These are phyloP conservation scores for Hemibagrus guttatus DNA, from an alignment of 2,797 vertebrate genomes.

Conservation along the genomic window DNA sequence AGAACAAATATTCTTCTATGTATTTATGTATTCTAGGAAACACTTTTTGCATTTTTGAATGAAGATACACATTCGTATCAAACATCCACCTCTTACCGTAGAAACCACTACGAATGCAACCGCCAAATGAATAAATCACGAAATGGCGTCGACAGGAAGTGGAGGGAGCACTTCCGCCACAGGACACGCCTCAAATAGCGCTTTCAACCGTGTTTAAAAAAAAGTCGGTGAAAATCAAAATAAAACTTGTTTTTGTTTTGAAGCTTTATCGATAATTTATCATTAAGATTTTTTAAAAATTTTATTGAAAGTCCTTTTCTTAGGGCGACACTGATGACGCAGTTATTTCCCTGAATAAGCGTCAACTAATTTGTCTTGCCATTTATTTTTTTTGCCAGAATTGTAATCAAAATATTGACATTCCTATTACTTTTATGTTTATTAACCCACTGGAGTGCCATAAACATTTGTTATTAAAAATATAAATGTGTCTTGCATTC, in stretches of 20 bases:
- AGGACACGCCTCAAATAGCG: neutral
- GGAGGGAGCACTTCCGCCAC: constrained; percentile 22
- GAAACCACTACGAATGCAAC: constrained; percentile 29
- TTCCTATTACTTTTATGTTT: neutral
- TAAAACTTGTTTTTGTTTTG: no score
- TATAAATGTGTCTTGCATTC: neutral
- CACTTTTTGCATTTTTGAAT: neutral
- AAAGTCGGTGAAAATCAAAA: neutral
- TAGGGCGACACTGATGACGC: neutral
- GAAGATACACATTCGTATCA: neutral
- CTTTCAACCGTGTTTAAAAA: neutral
- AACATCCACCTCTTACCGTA: constrained; percentile 45
- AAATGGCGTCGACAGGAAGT: constrained; percentile 54
- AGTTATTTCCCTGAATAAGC: neutral
- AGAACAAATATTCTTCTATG: neutral
- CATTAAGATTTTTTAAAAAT: no score
- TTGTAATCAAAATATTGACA: no score
- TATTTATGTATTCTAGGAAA: neutral
- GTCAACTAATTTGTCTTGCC: neutral
- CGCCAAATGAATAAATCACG: constrained; percentile 49
- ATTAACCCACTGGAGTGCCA: neutral
- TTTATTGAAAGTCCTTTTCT: neutral
- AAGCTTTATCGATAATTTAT: no score
- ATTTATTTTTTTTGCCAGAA: no score
- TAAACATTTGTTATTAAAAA: neutral